Percentiles rank a stretch among this genome's conserved stretches.
Evolutionary conservation across 2,888 invertebrate genomes (phyloP).

Genomic region (Maniola hyperantus): DNA sequence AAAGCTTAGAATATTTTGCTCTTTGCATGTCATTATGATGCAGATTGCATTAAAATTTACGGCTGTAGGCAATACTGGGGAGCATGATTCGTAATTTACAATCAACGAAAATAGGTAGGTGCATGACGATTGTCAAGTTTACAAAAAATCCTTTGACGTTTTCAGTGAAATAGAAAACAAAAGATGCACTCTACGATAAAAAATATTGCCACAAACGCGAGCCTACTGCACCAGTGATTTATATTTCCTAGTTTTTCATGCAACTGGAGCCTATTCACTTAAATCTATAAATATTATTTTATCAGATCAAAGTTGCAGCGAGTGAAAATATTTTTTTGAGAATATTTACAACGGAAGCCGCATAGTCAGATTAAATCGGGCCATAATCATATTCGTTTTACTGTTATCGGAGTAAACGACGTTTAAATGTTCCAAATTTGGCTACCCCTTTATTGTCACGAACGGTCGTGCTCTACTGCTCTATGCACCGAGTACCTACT

Average conservation of each 20-base stretch:
- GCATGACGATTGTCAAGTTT: neutral
- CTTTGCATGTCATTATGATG: neutral
- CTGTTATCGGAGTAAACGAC: conserved; percentile 40
- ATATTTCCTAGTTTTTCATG: conserved; percentile 16
- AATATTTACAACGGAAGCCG: conserved; percentile 57
- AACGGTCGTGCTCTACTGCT: conserved; percentile 29
- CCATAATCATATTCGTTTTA: conserved; percentile 60
- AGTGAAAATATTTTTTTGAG: conserved; percentile 31
- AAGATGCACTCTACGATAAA: conserved; percentile 5
- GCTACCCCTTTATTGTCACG: conserved; percentile 67
- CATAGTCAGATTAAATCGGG: conserved; percentile 55
- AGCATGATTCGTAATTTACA: neutral
- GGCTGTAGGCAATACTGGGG: neutral
- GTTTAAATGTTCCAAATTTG: conserved; percentile 68
- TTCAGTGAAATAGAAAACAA: conserved; percentile 4
- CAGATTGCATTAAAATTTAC: neutral
- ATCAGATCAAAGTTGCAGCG: conserved; percentile 24
- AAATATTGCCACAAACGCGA: conserved; percentile 1
- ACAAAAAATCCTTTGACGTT: conserved; percentile 5
- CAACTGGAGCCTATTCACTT: conserved; percentile 1
- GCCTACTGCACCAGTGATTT: conserved; percentile 12
- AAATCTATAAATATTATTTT: conserved; percentile 22
- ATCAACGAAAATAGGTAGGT: neutral
- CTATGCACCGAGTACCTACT: conserved; percentile 25
- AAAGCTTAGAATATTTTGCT: too few relatives aligned